Evolutionary conservation across 2,113 vertebrate genomes (phyloP).

Genomic region (Xenus cinereus): DNA sequence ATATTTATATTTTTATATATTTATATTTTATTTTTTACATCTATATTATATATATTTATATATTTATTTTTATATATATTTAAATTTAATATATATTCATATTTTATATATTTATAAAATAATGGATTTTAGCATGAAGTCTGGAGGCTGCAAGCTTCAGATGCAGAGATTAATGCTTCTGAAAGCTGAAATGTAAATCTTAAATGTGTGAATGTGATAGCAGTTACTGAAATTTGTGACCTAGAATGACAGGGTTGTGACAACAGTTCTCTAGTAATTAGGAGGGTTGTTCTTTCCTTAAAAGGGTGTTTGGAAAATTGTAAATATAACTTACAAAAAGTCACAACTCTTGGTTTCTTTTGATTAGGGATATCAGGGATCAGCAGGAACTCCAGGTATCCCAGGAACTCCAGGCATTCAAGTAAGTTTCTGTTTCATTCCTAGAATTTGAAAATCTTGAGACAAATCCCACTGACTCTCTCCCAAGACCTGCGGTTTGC

Average conservation of each 20-base stretch:
- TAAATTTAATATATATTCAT: too few relatives aligned
- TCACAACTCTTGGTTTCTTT: background rate
- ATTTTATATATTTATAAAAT: too few relatives aligned
- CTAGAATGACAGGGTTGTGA: background rate
- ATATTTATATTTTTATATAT: too few relatives aligned
- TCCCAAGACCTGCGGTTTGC: background rate
- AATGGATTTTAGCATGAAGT: background rate
- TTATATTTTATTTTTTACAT: too few relatives aligned
- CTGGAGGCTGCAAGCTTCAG: background rate
- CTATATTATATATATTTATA: too few relatives aligned
- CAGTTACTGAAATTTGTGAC: background rate
- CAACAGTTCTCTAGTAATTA: background rate
- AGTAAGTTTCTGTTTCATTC: slow-evolving; percentile 68
- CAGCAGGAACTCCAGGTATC: slow-evolving; percentile 81
- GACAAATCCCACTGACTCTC: background rate
- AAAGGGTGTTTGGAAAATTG: background rate
- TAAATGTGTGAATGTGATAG: background rate
- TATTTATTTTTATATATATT: too few relatives aligned
- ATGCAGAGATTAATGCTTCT: background rate
- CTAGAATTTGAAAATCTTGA: background rate
- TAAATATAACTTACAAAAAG: background rate
- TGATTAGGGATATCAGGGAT: slow-evolving; percentile 85
- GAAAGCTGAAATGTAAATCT: background rate
- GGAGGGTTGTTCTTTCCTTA: background rate
- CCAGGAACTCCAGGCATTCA: slow-evolving; percentile 83